phyloP scores from a whole-genome alignment of 2,888 invertebrate genomes.

The Odontocerum albicorne region DNA sequence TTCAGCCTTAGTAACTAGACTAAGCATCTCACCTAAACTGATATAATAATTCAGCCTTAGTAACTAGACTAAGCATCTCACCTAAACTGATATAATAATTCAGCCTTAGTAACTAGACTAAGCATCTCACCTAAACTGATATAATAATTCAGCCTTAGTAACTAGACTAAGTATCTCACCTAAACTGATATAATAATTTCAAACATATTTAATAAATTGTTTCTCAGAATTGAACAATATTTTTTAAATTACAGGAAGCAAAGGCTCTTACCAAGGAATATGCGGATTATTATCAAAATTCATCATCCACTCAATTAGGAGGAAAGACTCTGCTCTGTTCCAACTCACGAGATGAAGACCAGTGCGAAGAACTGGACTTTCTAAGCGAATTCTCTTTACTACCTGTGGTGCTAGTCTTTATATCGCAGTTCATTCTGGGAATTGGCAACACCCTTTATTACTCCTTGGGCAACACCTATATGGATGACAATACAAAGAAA shows the following conservation, averaged over 20 bases:
- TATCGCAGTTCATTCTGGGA: conserved; percentile 69
- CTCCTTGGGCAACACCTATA: conserved; percentile 66
- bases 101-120: no score
- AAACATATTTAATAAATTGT: no score
- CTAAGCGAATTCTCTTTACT: conserved; percentile 46
- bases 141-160: no score
- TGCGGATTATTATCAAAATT: conserved; percentile 26
- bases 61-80: no score
- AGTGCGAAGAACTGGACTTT: conserved; percentile 45
- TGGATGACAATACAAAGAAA: conserved; percentile 70
- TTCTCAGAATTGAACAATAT: no score
- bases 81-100: no score
- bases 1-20: no score
- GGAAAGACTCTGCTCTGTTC: conserved; percentile 37
- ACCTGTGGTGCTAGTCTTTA: conserved; percentile 62
- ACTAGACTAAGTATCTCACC: no score
- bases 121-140: no score
- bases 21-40: no score
- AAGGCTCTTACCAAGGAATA: conserved; percentile 47
- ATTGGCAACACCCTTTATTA: conserved; percentile 68
- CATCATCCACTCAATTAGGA: conserved; percentile 19
- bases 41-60: no score
- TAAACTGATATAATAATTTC: no score
- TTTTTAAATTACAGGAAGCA: conserved; percentile 41
- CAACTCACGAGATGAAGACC: conserved; percentile 41